Conservation (phyloP, 92 coral and sea anemone genomes). For the Phenganax stokvisi region DNA sequence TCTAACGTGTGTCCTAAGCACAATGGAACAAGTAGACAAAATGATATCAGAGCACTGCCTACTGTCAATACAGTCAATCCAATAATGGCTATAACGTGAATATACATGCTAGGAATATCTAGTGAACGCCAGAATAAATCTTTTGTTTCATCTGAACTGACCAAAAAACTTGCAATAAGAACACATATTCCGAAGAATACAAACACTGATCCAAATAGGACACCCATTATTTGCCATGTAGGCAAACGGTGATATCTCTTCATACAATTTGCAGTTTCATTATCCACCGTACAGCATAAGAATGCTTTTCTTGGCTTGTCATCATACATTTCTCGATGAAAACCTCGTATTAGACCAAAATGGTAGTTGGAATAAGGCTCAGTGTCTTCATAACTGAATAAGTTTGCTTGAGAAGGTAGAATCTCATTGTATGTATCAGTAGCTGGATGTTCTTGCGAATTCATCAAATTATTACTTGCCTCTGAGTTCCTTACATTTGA, state of each 20-base stretch:
- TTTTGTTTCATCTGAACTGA: slow-evolving; percentile 10
- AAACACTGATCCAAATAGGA: slow-evolving; percentile 57
- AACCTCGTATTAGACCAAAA: slow-evolving; percentile 92
- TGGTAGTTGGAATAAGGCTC: slow-evolving; percentile 14
- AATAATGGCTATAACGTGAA: slow-evolving; percentile 62
- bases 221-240: slow-evolving; percentile 14
- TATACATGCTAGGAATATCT: slow-evolving; percentile 44
- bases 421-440: too few relatives aligned
- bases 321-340: slow-evolving; percentile 89
- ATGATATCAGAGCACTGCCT: slow-evolving; percentile 69
- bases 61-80: slow-evolving; percentile 70
- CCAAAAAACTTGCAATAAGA: slow-evolving; percentile 62
- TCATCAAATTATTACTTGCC: background rate
- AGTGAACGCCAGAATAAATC: slow-evolving; percentile 20
- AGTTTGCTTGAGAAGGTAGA: background rate
- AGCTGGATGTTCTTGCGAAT: background rate
- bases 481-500: background rate
- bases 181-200: slow-evolving; percentile 68
- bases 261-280: slow-evolving; percentile 29
- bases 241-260: background rate
- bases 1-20: slow-evolving; percentile 49
- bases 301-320: slow-evolving; percentile 37
- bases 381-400: slow-evolving; percentile 21
- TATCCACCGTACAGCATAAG: slow-evolving; percentile 57
- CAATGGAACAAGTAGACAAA: slow-evolving; percentile 70